Base-by-base conservation (phyloP, 2,797 vertebrate species). In the Lerista edwardsae region DNA sequence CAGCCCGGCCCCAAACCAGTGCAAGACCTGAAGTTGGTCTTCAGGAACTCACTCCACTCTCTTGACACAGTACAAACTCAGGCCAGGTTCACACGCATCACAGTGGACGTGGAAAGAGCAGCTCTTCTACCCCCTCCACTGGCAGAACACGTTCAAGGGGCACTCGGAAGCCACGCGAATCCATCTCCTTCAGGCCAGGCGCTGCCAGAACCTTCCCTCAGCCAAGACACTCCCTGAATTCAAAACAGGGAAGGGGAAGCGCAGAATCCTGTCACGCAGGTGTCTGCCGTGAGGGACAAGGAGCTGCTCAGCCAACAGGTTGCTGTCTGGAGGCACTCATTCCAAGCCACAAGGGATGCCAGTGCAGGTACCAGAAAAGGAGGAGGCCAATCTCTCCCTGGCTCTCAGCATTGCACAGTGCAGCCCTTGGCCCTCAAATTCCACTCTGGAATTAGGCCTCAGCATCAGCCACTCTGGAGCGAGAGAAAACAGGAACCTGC, bases 341-440 rank as follows among this genome's bases (percentile, higher is more conserved):
- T 44, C 21, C 41, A 62, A 61, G 19, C 41, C 23, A 34, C 44
- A 55, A 36, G 17, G 15, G 27, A 71, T 72, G 34, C 72, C 55
- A 61, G 36, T 68, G 36, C 12, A 31, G 25, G 17, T 21, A 23
- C 19, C 27, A 34, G 9, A 29, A 65, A 65, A 39, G 0, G 31
- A 41, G 19, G 25, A 0, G 0, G 41, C 4, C 41, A 8, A 8
- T 8, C 41, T 44, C 41, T 31, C 79, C 69, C 4, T 0, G 3
- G 23, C 68, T 47, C 72, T 0, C 0, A 21, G 4, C 41, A 44
- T 8, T 44, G 41, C 41, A 44, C 4, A 44, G 41, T 4, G 41
- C 41, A 44, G 41, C 41, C 41, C 2, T 0, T 0, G 31, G 14
- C 47, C 15, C 55, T 11, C 9, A 51, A 75, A 69, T 44, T 29